Evolutionary conservation across 2,888 invertebrate species (phyloP).

Genomic region (Prosopocoilus inquinatus): DNA sequence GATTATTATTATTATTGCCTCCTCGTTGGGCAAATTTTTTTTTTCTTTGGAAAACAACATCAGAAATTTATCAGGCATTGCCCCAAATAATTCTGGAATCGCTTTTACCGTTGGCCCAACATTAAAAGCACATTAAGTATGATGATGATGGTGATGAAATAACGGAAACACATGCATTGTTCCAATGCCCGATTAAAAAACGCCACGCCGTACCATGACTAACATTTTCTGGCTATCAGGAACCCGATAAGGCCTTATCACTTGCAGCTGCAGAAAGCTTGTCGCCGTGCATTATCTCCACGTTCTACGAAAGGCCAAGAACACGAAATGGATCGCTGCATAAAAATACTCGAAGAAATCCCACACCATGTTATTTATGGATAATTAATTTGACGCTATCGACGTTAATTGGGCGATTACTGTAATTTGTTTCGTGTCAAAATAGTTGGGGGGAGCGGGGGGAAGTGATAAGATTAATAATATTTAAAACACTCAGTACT

Average conservation of each 20-base stretch:
- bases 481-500: too few species aligned
- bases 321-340: background rate
- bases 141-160: too few species aligned
- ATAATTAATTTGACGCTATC: conserved; percentile 4
- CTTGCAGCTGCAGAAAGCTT: conserved; percentile 27
- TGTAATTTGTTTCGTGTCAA: too few species aligned
- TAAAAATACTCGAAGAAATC: background rate
- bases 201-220: conserved; percentile 13
- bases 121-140: too few species aligned
- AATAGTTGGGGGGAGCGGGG: too few species aligned
- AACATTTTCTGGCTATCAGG: conserved; percentile 10
- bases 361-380: background rate
- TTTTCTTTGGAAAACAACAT: too few species aligned
- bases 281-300: conserved; percentile 24
- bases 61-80: too few species aligned
- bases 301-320: conserved; percentile 9
- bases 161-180: conserved; percentile 4
- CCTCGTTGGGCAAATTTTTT: too few species aligned
- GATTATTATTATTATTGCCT: too few species aligned
- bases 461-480: too few species aligned
- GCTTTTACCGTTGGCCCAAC: too few species aligned
- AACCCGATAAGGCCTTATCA: conserved; percentile 25
- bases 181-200: conserved; percentile 4
- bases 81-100: too few species aligned
- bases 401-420: background rate